Conservation (phyloP, 2,888 invertebrate species). For the Amiota mariae region DNA sequence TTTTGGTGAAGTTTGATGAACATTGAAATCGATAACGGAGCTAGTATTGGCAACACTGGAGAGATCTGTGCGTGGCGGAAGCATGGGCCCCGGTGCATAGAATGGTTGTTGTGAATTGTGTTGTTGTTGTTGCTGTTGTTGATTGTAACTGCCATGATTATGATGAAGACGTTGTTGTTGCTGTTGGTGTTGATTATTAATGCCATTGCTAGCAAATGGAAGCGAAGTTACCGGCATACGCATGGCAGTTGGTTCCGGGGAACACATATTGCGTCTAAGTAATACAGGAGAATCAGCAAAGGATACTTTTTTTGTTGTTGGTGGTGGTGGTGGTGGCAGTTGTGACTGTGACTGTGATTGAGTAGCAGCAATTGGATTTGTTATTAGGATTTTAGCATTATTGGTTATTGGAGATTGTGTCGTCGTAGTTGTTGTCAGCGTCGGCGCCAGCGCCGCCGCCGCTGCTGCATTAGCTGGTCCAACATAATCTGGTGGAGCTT, state of each 20-base stretch:
- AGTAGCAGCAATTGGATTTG: constrained; percentile 16
- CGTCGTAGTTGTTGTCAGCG: neutral
- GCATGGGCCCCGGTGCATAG: constrained; percentile 75
- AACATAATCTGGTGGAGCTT: constrained; percentile 73
- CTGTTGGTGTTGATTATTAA: constrained; percentile 21
- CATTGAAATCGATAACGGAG: neutral
- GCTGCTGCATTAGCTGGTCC: constrained; percentile 50
- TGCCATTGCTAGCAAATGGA: constrained; percentile 56
- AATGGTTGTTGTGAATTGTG: constrained; percentile 51
- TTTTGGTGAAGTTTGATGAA: constrained; percentile 80
- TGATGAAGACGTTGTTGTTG: constrained; percentile 29
- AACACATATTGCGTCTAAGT: constrained; percentile 73
- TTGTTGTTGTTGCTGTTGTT: constrained; percentile 27
- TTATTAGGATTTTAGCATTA: constrained; percentile 15
- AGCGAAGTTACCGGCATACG: constrained; percentile 56
- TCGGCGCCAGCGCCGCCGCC: constrained; percentile 38
- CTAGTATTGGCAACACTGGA: constrained; percentile 80
- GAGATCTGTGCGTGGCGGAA: constrained; percentile 84
- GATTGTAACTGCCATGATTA: constrained; percentile 27
- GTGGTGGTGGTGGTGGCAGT: constrained; percentile 41
- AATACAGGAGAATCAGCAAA: constrained; percentile 74
- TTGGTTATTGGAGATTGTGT: neutral
- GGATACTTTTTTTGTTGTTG: constrained; percentile 69
- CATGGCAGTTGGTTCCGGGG: constrained; percentile 70
- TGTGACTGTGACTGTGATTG: neutral